These are phyloP conservation scores for Gymnocheta viridis DNA, from an alignment of 2,888 invertebrate genomes.

Conservation along the genomic window DNA sequence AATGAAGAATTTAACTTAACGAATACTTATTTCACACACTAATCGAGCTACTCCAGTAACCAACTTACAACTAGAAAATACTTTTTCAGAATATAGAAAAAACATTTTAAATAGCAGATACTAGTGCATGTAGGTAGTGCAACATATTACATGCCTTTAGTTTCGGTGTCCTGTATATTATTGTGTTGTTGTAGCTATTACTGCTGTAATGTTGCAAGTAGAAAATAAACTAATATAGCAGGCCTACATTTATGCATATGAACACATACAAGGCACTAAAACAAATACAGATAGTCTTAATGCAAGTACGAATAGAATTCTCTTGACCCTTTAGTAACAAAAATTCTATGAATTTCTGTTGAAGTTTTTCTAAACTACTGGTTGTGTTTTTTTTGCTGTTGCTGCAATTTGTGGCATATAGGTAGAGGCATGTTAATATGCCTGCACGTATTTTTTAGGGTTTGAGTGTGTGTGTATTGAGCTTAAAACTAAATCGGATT, in stretches of 20 bases:
- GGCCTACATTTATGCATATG: background rate
- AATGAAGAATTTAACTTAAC: no score
- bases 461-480: background rate
- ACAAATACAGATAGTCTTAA: background rate
- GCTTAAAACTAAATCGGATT: conserved; percentile 65
- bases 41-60: background rate
- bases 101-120: conserved; percentile 37
- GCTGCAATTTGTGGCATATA: conserved; percentile 33
- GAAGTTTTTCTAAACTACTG: conserved; percentile 37
- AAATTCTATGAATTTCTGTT: conserved; percentile 38
- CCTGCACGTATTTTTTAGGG: background rate
- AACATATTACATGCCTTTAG: conserved; percentile 19
- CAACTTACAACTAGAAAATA: conserved; percentile 14
- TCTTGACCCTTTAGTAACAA: conserved; percentile 54
- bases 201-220: conserved; percentile 29
- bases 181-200: conserved; percentile 17
- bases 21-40: background rate
- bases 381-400: background rate
- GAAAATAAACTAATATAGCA: conserved; percentile 34
- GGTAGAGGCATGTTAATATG: conserved; percentile 17
- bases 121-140: conserved; percentile 37
- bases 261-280: background rate
- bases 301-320: conserved; percentile 6
- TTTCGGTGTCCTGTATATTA: conserved; percentile 27
- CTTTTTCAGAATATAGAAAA: conserved; percentile 29